Conservation (phyloP, 2,888 invertebrate genomes). For the Andrena flavipes region DNA sequence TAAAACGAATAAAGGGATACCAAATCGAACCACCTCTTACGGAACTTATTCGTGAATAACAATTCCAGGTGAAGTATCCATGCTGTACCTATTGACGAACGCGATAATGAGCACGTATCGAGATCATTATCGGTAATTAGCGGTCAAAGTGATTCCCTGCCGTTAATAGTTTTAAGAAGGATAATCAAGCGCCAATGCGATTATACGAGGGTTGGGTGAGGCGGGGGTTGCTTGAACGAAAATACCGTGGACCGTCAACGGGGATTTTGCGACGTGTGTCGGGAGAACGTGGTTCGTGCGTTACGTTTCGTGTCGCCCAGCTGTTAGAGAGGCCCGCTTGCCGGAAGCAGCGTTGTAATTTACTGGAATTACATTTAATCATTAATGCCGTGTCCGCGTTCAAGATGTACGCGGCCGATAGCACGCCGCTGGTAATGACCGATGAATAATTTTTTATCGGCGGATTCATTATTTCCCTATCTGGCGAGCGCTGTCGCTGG, state of each 20-base stretch:
- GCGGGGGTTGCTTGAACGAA: not conserved
- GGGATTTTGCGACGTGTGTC: slow-evolving; percentile 18
- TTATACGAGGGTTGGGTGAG: slow-evolving; percentile 13
- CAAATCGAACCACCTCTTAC: no score
- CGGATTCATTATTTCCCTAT: slow-evolving; percentile 46
- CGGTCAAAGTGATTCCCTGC: slow-evolving; percentile 24
- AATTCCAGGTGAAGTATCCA: not conserved
- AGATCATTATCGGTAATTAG: slow-evolving; percentile 55
- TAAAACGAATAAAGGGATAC: no score
- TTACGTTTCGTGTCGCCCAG: slow-evolving; percentile 61
- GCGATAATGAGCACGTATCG: slow-evolving; percentile 42
- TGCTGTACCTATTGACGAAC: slow-evolving; percentile 12
- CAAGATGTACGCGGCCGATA: slow-evolving; percentile 61
- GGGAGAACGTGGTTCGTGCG: slow-evolving; percentile 35
- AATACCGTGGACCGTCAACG: not conserved
- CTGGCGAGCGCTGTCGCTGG: not conserved
- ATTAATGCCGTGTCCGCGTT: slow-evolving; percentile 61
- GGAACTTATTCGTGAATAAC: no score
- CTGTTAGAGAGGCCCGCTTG: slow-evolving; percentile 56
- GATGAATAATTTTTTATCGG: slow-evolving; percentile 54
- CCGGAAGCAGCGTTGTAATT: slow-evolving; percentile 66
- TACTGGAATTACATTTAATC: slow-evolving; percentile 67
- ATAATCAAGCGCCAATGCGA: slow-evolving; percentile 26
- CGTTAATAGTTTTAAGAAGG: slow-evolving; percentile 35
- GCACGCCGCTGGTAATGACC: slow-evolving; percentile 47